These are phyloP conservation scores for Clostera curtula DNA, from an alignment of 2,888 invertebrate species.

Conservation along the genomic window DNA sequence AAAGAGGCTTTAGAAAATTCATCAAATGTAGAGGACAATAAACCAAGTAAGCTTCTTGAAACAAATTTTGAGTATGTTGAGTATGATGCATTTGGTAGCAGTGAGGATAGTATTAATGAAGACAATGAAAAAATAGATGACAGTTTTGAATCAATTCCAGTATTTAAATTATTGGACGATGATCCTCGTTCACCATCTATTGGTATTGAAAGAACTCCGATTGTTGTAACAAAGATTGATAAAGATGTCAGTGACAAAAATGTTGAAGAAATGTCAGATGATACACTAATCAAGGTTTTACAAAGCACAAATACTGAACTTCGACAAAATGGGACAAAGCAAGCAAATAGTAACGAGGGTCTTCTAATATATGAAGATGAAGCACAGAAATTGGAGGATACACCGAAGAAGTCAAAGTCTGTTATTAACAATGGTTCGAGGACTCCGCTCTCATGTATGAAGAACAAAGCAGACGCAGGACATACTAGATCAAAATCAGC, in stretches of 20 bases:
- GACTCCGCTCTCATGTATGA: slow-evolving; percentile 69
- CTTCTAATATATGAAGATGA: slow-evolving; percentile 77
- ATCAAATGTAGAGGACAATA: slow-evolving; percentile 33
- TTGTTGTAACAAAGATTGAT: slow-evolving; percentile 47
- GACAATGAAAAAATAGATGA: slow-evolving; percentile 12
- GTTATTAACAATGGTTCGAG: slow-evolving; percentile 46
- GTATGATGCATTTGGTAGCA: slow-evolving; percentile 37
- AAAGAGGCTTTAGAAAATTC: slow-evolving; percentile 54
- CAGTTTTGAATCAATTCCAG: slow-evolving; percentile 23
- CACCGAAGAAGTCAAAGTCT: slow-evolving; percentile 54
- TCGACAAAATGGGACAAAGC: slow-evolving; percentile 29
- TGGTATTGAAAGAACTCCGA: slow-evolving; percentile 67
- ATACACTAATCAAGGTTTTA: slow-evolving; percentile 56
- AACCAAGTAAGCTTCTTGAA: slow-evolving; percentile 68
- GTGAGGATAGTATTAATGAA: slow-evolving; percentile 21
- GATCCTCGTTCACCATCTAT: slow-evolving; percentile 67
- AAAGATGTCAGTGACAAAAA: slow-evolving; percentile 35
- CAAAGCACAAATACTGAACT: slow-evolving; percentile 54
- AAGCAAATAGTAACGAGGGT: slow-evolving; percentile 56
- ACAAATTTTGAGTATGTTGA: slow-evolving; percentile 78
- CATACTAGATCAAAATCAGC: slow-evolving; percentile 62
- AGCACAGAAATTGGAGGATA: slow-evolving; percentile 31
- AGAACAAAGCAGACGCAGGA: slow-evolving; percentile 52
- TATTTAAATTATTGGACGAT: slow-evolving; percentile 44
- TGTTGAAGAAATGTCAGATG: slow-evolving; percentile 68